These are phyloP conservation scores for Pollenia angustigena DNA, from an alignment of 2,888 invertebrate species.

Conservation along the genomic window DNA sequence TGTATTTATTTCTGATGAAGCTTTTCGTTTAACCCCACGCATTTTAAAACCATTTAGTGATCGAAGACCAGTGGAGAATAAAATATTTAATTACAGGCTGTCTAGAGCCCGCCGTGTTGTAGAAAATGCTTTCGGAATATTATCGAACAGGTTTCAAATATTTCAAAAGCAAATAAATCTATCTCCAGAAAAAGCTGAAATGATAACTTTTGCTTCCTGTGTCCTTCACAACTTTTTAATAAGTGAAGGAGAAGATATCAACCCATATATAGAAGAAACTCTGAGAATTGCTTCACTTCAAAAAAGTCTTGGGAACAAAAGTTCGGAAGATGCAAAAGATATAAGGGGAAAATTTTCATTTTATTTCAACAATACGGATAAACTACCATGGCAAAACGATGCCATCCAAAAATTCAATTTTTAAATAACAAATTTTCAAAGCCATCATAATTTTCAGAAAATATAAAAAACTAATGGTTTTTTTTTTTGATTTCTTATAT, in stretches of 20 bases:
- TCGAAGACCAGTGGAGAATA: too few species aligned
- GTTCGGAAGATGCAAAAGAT: conserved; percentile 2
- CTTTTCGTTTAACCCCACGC: too few species aligned
- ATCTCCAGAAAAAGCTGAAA: conserved; percentile 4
- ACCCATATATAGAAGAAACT: not conserved
- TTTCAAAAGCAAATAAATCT: conserved; percentile 19
- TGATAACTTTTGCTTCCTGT: not conserved
- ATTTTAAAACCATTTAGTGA: too few species aligned
- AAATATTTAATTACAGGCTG: too few species aligned
- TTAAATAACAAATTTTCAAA: too few species aligned
- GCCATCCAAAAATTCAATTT: conserved; percentile 12
- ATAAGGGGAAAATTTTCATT: conserved; percentile 14
- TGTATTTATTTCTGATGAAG: too few species aligned
- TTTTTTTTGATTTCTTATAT: too few species aligned
- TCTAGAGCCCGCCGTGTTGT: conserved; percentile 23
- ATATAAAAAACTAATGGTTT: too few species aligned
- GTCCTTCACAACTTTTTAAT: conserved; percentile 25
- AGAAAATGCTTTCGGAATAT: conserved; percentile 18
- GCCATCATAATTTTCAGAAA: too few species aligned
- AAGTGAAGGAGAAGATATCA: conserved; percentile 8
- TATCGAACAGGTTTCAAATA: not conserved
- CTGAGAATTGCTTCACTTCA: not conserved
- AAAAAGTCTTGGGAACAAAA: conserved; percentile 28
- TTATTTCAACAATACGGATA: conserved; percentile 19
- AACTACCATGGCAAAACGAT: conserved; percentile 19